Evolutionary conservation across 92 coral and sea anemone species (phyloP).

Genomic region (Porites rus): DNA sequence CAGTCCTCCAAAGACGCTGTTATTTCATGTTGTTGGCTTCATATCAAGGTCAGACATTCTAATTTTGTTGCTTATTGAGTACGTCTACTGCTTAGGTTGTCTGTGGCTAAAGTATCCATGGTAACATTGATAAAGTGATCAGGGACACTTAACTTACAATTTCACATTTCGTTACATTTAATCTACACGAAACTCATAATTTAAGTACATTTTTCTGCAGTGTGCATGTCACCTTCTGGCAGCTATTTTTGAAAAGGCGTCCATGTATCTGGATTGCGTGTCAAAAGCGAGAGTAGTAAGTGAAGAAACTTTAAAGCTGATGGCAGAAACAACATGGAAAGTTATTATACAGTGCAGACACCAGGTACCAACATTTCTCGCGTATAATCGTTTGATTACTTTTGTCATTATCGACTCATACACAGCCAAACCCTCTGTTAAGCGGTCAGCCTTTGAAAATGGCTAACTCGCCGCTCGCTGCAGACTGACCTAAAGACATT

Average conservation of each 20-base stretch:
- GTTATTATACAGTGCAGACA: conserved; percentile 33
- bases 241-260: conserved; percentile 29
- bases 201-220: conserved; percentile 10
- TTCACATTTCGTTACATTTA: background rate
- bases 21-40: conserved; percentile 79
- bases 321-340: conserved; percentile 22
- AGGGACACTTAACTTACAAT: background rate
- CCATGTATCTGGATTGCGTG: background rate
- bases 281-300: background rate
- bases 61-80: background rate
- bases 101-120: background rate
- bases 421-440: too few relatives aligned
- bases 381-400: background rate
- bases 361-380: conserved; percentile 8
- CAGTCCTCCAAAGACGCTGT: conserved; percentile 68
- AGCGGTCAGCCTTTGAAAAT: background rate
- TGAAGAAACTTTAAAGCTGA: conserved; percentile 16
- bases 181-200: background rate
- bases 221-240: conserved; percentile 57
- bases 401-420: too few relatives aligned
- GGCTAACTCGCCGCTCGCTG: too few relatives aligned
- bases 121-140: background rate
- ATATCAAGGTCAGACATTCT: conserved; percentile 59
- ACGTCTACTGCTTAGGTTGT: background rate
- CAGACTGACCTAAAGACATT: too few relatives aligned